Base-by-base conservation (phyloP, 2,888 invertebrate genomes). In the Agonum fuliginosum region DNA sequence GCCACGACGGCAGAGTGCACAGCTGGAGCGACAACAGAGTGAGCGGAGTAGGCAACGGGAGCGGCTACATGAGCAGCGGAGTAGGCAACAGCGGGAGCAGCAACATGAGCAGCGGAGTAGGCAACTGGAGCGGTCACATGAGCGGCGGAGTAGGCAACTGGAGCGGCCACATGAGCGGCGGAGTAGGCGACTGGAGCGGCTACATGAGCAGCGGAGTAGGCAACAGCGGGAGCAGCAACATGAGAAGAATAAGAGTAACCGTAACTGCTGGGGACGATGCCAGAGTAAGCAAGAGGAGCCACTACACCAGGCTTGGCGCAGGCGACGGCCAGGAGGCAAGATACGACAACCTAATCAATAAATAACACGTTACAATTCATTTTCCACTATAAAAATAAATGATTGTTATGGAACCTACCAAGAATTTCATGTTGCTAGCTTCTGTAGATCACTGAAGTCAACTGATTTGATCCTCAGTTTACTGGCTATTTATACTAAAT, bases 181-280 rank as follows among this genome's bases (percentile, higher is more conserved):
- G 88, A 30, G 17, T 62, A 62, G 30, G 58, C 58, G 8, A 62
- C 30, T 81, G 86, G 88, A 88, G 88, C 88, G 17, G 87, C 87
- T 85, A 88, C 87, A 83, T 88, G 88, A 79, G 87, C 88, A 74
- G 88, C 89, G 81, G 88, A 88, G 86, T 89, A 88, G 83, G 88
- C 83, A 80, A 88, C 88, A 81, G 85, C 87, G 75, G 88, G 88
- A 69, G 88, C 88, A 82, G 87, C 81, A 80, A 88, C 88, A 80
- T 87, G 82, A 79, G 88, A 87, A 82, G 88, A 88, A 83, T 88
- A 88, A 79, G 82, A 83, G 83, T n/a, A n/a, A n/a, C n/a, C n/a
- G 87, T 88, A 78, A 88, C 58, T 46, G 51, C 70, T 67, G 6
- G 69, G 54, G 3, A 43, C 77, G n/a, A n/a, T n/a, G n/a, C n/a